A percentile compares a stretch with the other conserved stretches of the same genome.
phyloP scores from a whole-genome alignment of 2,797 vertebrate species.

The Rhinogobio ventralis region DNA sequence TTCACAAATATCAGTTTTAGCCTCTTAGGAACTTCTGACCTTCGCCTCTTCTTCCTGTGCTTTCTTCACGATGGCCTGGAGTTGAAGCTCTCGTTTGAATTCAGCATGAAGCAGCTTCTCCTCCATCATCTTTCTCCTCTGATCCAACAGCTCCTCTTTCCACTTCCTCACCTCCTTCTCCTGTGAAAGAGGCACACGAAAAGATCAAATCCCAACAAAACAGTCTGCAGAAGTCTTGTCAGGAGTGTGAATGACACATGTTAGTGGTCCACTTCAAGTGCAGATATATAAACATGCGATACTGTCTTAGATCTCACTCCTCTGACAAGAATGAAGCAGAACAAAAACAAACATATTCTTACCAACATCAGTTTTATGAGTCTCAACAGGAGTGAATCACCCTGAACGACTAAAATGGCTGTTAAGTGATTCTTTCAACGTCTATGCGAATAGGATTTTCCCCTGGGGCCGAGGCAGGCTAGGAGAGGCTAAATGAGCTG shows the following conservation, averaged over 20 bases:
- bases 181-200: constrained; percentile 69
- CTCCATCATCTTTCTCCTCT: constrained; percentile 97
- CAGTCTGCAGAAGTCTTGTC: constrained; percentile 1
- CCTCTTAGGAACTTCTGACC: constrained; percentile 70
- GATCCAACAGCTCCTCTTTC: constrained; percentile 96
- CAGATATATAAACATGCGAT: constrained; percentile 71
- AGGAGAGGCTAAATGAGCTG: constrained; percentile 45
- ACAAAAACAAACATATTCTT: constrained; percentile 73
- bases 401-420: constrained; percentile 39
- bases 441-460: constrained; percentile 70
- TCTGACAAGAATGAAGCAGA: constrained; percentile 62
- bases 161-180: constrained; percentile 98
- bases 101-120: constrained; percentile 96
- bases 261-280: constrained; percentile 69
- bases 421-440: constrained; percentile 73
- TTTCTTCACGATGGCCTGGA: constrained; percentile 98
- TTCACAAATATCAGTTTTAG: background rate
- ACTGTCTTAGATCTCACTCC: constrained; percentile 71
- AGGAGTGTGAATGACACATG: constrained; percentile 59
- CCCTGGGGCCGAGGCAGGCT: constrained; percentile 58
- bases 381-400: constrained; percentile 4
- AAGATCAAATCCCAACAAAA: constrained; percentile 24
- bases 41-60: constrained; percentile 99
- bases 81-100: constrained; percentile 94
- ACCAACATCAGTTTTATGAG: constrained; percentile 14